Evolutionary conservation across 2,113 vertebrate species (phyloP), one percentile per base, ranked within the genome.

Genomic region (Poeciliopsis prolifica): DNA sequence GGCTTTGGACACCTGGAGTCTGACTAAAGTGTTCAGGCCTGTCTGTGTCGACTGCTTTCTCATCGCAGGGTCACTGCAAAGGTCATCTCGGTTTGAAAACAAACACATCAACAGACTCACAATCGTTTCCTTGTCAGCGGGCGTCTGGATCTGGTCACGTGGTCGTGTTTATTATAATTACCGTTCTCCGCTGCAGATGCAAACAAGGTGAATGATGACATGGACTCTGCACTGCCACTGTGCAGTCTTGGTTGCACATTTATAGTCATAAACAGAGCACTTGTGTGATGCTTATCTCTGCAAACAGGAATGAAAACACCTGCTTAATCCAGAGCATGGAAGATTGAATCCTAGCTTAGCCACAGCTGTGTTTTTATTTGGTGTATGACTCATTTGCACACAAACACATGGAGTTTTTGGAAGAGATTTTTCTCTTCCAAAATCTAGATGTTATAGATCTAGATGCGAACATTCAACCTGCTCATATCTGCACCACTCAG

Each of bases 341-440:
- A 68, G 67, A 67, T 1, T 5, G 42, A 28, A 24, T 29, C 62
- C 44, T 40, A 65, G n/a, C 79, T 77, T 86, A 65, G 82, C 79
- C 86, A 88, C 90, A 91, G 88, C 89, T 85, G 89, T 67, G 2
- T 86, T 75, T 72, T 75, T 85, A 80, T 88, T 91, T 87, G 78
- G 75, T 33, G 77, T 51, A 65, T 76, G 54, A 58, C 60, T 70
- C 54, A 70, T 74, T 74, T 26, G 40, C n/a, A 77, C 72, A 66
- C 40, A 80, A 77, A 78, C 74, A 83, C 42, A 22, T 78, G 2
- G 33, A 77, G 69, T 65, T 72, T 68, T 74, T 79, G 68, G 76
- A 37, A 31, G 22, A 64, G 60, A 29, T n/a, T 26, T 12, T 0
- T 61, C n/a, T n/a, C n/a, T n/a, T n/a, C n/a, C n/a, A n/a, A n/a